Percentiles rank a stretch among this genome's conserved stretches.
phyloP scores from a whole-genome alignment of 2,797 vertebrate species.

The Dendrocincla tyrannina region DNA sequence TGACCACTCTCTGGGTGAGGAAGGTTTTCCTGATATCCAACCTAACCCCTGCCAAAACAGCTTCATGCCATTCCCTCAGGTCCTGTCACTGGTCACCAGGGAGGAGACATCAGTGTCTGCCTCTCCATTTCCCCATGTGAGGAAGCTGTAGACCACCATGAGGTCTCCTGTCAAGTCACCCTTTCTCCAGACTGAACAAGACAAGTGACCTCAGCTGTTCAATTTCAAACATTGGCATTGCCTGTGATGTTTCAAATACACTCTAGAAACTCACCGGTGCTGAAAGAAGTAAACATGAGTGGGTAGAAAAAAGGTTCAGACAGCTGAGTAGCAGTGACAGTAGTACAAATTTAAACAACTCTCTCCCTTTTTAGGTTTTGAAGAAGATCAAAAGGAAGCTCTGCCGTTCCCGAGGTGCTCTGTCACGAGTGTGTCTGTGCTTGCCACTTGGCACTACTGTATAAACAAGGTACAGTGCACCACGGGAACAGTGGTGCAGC shows the following conservation, averaged over 20 bases:
- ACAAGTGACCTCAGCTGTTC: not conserved
- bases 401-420: not conserved
- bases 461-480: conserved; percentile 1
- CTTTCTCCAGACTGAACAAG: not conserved
- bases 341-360: not conserved
- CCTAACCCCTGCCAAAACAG: not conserved
- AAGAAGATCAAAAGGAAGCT: not conserved
- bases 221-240: not conserved
- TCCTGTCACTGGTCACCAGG: not conserved
- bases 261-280: not conserved
- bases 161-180: not conserved
- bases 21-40: not conserved
- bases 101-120: not conserved
- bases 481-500: not conserved
- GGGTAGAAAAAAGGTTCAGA: not conserved
- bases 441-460: not conserved
- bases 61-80: not conserved
- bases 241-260: not conserved
- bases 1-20: not conserved
- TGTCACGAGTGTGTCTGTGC: not conserved
- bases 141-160: not conserved
- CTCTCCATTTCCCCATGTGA: not conserved
- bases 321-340: not conserved
- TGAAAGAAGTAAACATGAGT: not conserved
- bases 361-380: not conserved